These are phyloP conservation scores for Glomeris maerens DNA, from an alignment of 1,140 invertebrate species.

Conservation along the genomic window DNA sequence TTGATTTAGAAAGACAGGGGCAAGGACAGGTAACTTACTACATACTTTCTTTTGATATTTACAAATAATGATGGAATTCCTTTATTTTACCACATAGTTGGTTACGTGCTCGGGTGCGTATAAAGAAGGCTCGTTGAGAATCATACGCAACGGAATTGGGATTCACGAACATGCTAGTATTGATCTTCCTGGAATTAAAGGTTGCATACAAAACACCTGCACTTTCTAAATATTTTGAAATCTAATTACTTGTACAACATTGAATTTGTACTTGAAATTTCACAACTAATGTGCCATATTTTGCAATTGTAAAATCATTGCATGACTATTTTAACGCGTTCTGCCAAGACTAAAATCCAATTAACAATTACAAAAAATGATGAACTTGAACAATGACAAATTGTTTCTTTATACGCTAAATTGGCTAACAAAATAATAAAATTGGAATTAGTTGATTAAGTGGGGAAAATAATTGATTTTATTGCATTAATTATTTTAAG, in stretches of 20 bases:
- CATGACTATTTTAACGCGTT: no score
- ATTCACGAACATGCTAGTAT: slow-evolving; percentile 96
- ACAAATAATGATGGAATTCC: no score
- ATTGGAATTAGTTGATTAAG: no score
- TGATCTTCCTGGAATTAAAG: slow-evolving; percentile 91
- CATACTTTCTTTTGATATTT: slow-evolving; percentile 6
- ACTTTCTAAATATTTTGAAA: neutral
- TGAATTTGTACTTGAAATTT: no score
- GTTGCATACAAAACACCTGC: slow-evolving; percentile 13
- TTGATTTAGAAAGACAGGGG: slow-evolving; percentile 89
- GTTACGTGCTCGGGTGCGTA: slow-evolving; percentile 95
- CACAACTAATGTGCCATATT: no score
- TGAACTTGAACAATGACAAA: neutral
- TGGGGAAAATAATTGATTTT: no score
- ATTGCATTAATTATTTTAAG: no score
- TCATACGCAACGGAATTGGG: slow-evolving; percentile 94
- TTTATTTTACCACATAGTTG: slow-evolving; percentile 42
- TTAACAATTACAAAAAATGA: neutral
- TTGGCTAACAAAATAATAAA: no score
- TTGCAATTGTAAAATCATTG: no score
- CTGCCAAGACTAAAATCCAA: no score
- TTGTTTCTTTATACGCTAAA: neutral
- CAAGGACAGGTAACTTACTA: slow-evolving; percentile 58
- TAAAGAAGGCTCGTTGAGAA: slow-evolving; percentile 91
- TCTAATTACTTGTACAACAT: no score